A percentile compares a stretch with the other conserved stretches of the same genome.
Evolutionary conservation across 2,797 vertebrate genomes (phyloP).

Genomic region (Telmatherina bonti): DNA sequence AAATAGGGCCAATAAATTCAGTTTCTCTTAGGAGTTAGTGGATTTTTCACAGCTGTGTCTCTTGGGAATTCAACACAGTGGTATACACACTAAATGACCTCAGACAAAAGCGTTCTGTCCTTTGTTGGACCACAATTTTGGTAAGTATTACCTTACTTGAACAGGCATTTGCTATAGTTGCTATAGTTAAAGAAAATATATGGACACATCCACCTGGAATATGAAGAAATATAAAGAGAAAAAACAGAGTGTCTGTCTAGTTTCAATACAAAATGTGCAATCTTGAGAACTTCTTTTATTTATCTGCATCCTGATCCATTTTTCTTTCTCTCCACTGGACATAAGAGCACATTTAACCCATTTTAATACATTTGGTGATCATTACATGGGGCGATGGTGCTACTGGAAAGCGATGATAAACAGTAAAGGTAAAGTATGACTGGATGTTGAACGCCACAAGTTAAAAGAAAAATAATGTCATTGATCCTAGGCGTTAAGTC

Average conservation of each 20-base stretch:
- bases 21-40: constrained; percentile 38
- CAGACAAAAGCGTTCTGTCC: not conserved
- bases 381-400: not conserved
- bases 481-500: not conserved
- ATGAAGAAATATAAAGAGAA: not conserved
- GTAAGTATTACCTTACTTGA: not conserved
- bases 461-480: not conserved
- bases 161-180: too few relatives aligned
- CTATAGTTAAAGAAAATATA: not conserved
- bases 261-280: not conserved
- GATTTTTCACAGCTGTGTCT: constrained; percentile 9
- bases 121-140: not conserved
- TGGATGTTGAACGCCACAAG: too few relatives aligned
- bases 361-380: too few relatives aligned
- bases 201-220: not conserved
- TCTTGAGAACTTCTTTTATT: not conserved
- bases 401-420: not conserved
- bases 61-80: not conserved
- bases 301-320: not conserved
- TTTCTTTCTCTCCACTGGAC: not conserved
- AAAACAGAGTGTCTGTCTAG: too few relatives aligned
- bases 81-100: too few relatives aligned
- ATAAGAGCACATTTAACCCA: not conserved
- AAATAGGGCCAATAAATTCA: constrained; percentile 12
- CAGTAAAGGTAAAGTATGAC: too few relatives aligned